A percentile compares a stretch with the other conserved stretches of the same genome.
These are phyloP conservation scores for Platycercus adscitus DNA, from an alignment of 2,113 vertebrate genomes.

Conservation along the genomic window DNA sequence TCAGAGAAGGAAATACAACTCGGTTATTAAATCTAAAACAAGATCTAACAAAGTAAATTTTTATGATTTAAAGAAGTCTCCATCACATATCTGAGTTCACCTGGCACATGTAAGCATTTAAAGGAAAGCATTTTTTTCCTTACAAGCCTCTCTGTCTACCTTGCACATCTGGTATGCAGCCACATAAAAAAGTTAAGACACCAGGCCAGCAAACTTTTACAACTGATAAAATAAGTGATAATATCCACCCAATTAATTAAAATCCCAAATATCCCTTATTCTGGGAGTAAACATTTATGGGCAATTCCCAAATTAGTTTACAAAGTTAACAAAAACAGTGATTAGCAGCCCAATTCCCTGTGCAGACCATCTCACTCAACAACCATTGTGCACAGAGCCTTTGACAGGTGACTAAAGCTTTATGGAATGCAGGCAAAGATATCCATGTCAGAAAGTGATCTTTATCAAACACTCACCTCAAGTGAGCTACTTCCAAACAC, in stretches of 20 bases:
- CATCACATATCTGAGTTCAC: background rate
- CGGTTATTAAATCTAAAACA: background rate
- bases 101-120: background rate
- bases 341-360: background rate
- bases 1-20: background rate
- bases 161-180: background rate
- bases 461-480: background rate
- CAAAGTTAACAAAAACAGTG: background rate
- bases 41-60: background rate
- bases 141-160: background rate
- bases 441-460: background rate
- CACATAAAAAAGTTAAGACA: background rate
- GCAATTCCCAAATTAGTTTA: background rate
- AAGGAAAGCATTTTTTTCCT: background rate
- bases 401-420: background rate
- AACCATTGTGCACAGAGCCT: background rate
- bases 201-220: background rate
- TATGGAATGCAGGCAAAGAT: background rate
- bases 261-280: background rate
- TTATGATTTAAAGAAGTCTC: background rate
- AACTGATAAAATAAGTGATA: background rate
- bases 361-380: conserved; percentile 9
- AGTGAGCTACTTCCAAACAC: background rate
- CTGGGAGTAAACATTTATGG: background rate
- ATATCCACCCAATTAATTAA: background rate